phyloP scores from a whole-genome alignment of 2,888 invertebrate genomes.

The Lamellibrachia satsuma region DNA sequence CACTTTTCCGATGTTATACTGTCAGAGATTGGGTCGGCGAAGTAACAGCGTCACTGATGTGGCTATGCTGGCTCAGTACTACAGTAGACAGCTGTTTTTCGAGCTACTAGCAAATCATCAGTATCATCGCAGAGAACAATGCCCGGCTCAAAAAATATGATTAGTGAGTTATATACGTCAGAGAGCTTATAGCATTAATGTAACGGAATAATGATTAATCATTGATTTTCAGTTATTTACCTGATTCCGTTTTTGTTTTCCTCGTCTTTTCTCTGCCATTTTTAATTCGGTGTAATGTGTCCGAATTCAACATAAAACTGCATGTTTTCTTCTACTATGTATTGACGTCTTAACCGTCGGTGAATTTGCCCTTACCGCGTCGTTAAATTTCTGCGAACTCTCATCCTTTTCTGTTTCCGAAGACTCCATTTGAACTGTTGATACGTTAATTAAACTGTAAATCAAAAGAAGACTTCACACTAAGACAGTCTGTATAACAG shows the following conservation, averaged over 20 bases:
- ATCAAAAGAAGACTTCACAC: not conserved
- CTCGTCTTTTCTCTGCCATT: slow-evolving; percentile 32
- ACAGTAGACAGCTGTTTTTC: not conserved
- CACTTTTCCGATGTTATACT: too few relatives aligned
- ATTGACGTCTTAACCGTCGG: not conserved
- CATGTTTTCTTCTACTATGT: not conserved
- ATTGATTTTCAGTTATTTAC: slow-evolving; percentile 28
- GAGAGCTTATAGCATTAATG: not conserved
- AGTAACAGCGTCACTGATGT: not conserved
- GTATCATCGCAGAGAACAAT: not conserved
- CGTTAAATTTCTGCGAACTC: not conserved
- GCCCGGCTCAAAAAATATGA: not conserved
- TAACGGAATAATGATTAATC: not conserved
- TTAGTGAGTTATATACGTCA: not conserved
- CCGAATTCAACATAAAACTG: not conserved
- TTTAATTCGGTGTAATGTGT: slow-evolving; percentile 18
- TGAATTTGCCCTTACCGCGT: not conserved
- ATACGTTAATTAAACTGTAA: too few relatives aligned
- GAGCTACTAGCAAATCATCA: not conserved
- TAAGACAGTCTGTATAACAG: not conserved
- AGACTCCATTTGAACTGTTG: not conserved
- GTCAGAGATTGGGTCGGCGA: too few relatives aligned
- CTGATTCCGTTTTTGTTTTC: slow-evolving; percentile 31
- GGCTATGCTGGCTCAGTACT: not conserved
- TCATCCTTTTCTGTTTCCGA: not conserved